Percentiles rank a stretch among this genome's conserved stretches.
These are phyloP conservation scores for Triops cancriformis DNA, from an alignment of 1,140 invertebrate species.

Conservation along the genomic window DNA sequence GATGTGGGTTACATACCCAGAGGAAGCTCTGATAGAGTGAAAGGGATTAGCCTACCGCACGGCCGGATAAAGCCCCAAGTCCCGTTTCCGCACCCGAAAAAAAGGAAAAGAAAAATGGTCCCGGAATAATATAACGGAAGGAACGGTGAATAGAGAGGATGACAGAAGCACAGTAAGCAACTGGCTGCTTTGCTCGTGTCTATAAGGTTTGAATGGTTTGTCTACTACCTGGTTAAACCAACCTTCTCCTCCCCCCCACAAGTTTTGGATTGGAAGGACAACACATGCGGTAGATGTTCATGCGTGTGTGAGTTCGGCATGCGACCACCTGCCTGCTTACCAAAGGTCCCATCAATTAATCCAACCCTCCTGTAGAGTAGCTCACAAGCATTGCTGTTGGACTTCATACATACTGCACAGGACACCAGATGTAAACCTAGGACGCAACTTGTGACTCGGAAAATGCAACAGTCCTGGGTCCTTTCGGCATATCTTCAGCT, in stretches of 20 bases:
- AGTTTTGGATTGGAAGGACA: background rate
- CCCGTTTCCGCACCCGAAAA: background rate
- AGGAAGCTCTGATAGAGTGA: background rate
- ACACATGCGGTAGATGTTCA: background rate
- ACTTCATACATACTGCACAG: background rate
- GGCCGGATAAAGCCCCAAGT: background rate
- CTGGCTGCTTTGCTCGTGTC: background rate
- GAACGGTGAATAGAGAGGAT: background rate
- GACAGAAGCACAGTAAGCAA: background rate
- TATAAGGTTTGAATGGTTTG: no score
- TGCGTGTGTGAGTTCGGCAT: slow-evolving; percentile 8
- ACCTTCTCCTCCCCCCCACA: no score
- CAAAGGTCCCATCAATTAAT: slow-evolving; percentile 11
- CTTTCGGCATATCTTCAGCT: no score
- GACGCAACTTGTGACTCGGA: no score
- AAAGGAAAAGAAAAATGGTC: background rate
- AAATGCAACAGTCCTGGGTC: no score
- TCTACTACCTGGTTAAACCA: no score
- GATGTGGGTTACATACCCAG: background rate
- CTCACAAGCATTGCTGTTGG: background rate
- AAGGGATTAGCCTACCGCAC: background rate
- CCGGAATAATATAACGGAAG: background rate
- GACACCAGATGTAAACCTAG: no score
- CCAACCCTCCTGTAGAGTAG: background rate
- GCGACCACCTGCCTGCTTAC: slow-evolving; percentile 11